A percentile compares a stretch with the other conserved stretches of the same genome.
These are phyloP conservation scores for Athalia circularis DNA, from an alignment of 2,888 invertebrate genomes.

Conservation along the genomic window DNA sequence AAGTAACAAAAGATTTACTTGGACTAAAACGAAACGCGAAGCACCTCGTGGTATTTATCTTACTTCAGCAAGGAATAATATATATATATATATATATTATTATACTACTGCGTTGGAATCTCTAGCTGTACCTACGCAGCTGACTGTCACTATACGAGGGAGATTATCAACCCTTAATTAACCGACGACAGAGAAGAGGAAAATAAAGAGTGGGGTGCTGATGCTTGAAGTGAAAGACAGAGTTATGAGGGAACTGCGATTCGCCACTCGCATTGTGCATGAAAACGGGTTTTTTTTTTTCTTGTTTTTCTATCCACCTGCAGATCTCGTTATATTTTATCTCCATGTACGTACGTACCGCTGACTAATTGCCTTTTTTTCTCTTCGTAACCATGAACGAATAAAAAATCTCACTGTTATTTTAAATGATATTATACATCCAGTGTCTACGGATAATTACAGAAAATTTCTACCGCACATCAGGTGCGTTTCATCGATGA, in stretches of 20 bases:
- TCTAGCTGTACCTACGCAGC: not conserved
- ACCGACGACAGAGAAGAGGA: conserved; percentile 2
- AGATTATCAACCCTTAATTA: conserved; percentile 36
- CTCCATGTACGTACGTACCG: no score
- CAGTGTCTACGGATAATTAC: no score
- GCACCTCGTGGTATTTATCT: not conserved
- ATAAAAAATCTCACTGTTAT: no score
- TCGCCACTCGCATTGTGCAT: not conserved
- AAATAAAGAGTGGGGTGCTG: not conserved
- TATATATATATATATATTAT: not conserved
- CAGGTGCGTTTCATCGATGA: no score
- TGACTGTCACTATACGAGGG: conserved; percentile 11
- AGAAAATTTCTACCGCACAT: no score
- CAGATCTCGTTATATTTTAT: no score
- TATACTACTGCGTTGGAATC: conserved; percentile 12
- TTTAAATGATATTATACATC: no score
- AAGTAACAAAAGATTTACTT: conserved; percentile 41
- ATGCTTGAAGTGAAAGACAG: not conserved
- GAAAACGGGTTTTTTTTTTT: not conserved
- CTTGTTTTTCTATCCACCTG: not conserved
- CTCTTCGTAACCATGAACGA: no score
- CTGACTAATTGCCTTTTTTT: no score
- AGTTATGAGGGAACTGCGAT: not conserved
- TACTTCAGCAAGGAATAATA: no score
- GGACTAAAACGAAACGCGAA: conserved; percentile 20